Base-by-base conservation (phyloP, 2,113 vertebrate genomes). In the Passer montanus region DNA sequence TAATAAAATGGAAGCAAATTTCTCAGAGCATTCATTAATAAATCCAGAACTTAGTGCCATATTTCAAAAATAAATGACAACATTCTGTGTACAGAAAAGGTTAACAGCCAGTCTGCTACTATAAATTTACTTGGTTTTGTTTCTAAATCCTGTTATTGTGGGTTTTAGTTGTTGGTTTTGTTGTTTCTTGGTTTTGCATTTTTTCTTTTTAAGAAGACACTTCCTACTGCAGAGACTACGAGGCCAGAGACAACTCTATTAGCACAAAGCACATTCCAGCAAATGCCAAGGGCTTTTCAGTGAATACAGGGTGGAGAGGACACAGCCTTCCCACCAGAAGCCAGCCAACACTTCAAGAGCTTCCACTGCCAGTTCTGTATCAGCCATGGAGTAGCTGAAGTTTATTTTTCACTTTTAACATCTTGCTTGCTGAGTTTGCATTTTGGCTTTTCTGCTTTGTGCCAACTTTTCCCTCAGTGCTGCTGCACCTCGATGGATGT, bases 141-240 rank as follows among this genome's bases (percentile, higher is more conserved):
- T 94, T 94, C 74, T 67, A 87, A 87, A 82, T 84, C 80, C 66
- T 75, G 21, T 72, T 89, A 67, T 93, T 95, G 41, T 91, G 77
- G 77, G 53, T 2, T 86, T 81, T 62, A 64, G 69, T 76, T 87
- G 63, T 35, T 67, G 46, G 22, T 30, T 92, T 86, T 62, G 7
- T 20, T 79, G 46, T 52, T 75, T 76, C 28, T 85, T 74, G 35
- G 16, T 37, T 66, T 72, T 73, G 33, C 23, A 59, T 50, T 62
- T 83, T 67, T 68, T 52, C 15, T 56, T 56, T 62, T 66, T 26
- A 33, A 72, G 30, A 75, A 68, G 33, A 67, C 84, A 78, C 18
- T 20, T 91, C 46, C 73, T 50, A 58, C 15, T 73, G 31, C 28
- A 67, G 46, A 26, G 0, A 22, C 31, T 37, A 18, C 9, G 22